Evolutionary conservation across 2,113 vertebrate species (phyloP), one percentile per base, ranked within the genome.

Genomic region (Carassius carassius): DNA sequence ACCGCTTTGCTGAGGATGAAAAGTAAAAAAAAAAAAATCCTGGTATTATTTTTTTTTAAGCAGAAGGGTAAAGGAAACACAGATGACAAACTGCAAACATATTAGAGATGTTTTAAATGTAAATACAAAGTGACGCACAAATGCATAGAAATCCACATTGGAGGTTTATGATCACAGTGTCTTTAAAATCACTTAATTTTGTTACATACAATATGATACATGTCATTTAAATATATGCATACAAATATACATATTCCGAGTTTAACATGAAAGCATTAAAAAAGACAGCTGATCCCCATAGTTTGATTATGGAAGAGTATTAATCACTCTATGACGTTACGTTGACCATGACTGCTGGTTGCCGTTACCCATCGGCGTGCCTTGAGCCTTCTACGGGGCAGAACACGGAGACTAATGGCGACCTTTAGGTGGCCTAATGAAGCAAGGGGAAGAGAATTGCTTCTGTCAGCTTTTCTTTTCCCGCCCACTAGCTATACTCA

Each of bases 381-480:
- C 21, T 86, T 89, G 83, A 79, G 25, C 78, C 88, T 79, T 79
- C 82, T 87, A 82, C 60, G 14, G 85, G 63, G 79, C 62, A 81
- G n/a, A 77, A 51, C 82, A 84, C 62, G 56, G 56, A 85, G 78
- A 88, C 82, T 72, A 81, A 82, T 84, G 78, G 82, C 29, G 84
- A 89, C 84, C 86, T 86, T 84, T 86, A 7, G 47, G 81, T 73
- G 72, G 84, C 70, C 81, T 81, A 86, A 77, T 69, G 62, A 77
- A 87, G 81, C 58, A 19, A 82, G 44, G 70, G 84, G n/a, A 78
- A 85, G 58, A 83, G 74, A 81, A 84, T 76, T 76, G 82, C 70
- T 56, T 81, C 83, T 83, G 76, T 81, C 86, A 58, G 70, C 76
- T 82, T 65, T 12, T 65, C 19, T 54, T 78, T 83, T 63, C 69